These are phyloP conservation scores for Uropetala carovei DNA, from an alignment of 2,888 invertebrate genomes.

Conservation along the genomic window DNA sequence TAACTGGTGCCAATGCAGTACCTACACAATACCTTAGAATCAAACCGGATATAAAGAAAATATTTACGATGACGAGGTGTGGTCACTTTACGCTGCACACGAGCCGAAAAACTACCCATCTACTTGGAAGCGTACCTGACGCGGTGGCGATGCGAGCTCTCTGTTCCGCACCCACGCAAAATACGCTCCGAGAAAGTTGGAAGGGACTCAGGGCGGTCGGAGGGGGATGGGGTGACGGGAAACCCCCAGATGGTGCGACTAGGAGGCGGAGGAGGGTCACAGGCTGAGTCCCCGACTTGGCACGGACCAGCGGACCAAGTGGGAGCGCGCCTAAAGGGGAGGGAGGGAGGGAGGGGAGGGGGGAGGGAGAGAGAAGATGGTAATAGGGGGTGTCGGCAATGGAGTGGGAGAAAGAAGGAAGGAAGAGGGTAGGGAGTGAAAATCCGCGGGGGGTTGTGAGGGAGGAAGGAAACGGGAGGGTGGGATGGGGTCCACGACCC, in stretches of 20 bases:
- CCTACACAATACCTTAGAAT: too few species aligned
- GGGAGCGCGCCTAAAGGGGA: background rate
- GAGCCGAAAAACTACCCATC: background rate
- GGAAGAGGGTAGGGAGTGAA: background rate
- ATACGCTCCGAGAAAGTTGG: background rate
- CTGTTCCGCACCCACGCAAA: background rate
- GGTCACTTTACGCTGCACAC: background rate
- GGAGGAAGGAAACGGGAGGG: background rate
- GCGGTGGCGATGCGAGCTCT: background rate
- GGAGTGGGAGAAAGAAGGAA: background rate
- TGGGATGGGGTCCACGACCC: constrained; percentile 38
- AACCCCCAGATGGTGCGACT: background rate
- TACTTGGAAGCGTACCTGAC: background rate
- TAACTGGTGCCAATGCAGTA: too few species aligned
- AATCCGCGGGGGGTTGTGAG: background rate
- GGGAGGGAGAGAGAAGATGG: background rate
- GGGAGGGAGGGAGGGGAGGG: background rate
- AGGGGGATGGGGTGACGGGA: background rate
- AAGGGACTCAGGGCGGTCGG: background rate
- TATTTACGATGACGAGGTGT: too few species aligned
- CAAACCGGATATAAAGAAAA: too few species aligned
- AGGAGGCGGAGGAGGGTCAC: background rate
- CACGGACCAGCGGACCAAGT: background rate
- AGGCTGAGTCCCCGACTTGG: background rate
- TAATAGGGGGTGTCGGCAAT: background rate